Conservation (phyloP, 2,888 invertebrate genomes). For the Lasioglossum oenotherae region DNA sequence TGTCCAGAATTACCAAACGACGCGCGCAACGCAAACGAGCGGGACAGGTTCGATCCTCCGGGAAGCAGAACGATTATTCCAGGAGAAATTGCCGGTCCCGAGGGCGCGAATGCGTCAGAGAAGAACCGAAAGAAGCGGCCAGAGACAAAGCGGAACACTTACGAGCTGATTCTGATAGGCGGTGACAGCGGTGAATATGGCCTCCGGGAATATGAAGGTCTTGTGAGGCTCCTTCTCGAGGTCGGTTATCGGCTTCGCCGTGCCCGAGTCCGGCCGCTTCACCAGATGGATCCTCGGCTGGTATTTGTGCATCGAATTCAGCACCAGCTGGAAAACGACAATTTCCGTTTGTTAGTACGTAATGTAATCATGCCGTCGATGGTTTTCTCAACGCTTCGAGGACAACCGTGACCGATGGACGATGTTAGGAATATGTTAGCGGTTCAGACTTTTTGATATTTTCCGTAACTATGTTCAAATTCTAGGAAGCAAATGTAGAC, state of each 20-base stretch:
- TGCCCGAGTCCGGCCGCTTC: slow-evolving; percentile 87
- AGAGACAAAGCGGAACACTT: slow-evolving; percentile 83
- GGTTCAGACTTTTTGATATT: no score
- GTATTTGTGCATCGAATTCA: slow-evolving; percentile 95
- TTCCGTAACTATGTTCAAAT: no score
- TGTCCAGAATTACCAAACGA: not conserved
- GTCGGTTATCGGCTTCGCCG: slow-evolving; percentile 87
- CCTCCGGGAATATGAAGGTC: slow-evolving; percentile 92
- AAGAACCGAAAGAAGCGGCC: not conserved
- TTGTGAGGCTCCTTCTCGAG: slow-evolving; percentile 91
- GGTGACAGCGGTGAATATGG: slow-evolving; percentile 94
- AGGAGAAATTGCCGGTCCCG: not conserved
- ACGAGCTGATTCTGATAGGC: slow-evolving; percentile 95
- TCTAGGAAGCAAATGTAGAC: no score
- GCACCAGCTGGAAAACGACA: slow-evolving; percentile 88
- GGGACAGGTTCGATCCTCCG: not conserved
- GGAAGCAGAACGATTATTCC: not conserved
- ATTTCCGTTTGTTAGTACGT: slow-evolving; percentile 40
- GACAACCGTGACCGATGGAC: not conserved
- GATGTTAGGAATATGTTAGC: no score
- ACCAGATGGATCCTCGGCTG: slow-evolving; percentile 93
- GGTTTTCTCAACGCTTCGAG: not conserved
- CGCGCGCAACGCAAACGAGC: not conserved
- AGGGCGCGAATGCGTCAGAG: not conserved
- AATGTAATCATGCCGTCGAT: not conserved